These are phyloP conservation scores for Balaeniceps rex DNA, from an alignment of 2,113 vertebrate species.

Conservation along the genomic window DNA sequence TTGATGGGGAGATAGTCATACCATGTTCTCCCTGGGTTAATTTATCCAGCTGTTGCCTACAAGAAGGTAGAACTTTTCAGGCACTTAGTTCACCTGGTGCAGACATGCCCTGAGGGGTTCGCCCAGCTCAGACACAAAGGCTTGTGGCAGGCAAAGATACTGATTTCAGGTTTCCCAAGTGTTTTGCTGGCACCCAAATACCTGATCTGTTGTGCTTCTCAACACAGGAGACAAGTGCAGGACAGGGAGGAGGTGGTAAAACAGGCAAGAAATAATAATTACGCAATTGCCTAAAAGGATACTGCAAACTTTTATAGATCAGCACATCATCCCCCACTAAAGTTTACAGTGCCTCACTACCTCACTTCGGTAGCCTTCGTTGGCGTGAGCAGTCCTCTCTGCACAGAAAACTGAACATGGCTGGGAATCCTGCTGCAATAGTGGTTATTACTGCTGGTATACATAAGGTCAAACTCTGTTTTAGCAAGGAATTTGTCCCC, in stretches of 20 bases:
- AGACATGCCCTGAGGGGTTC: not conserved
- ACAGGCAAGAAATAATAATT: not conserved
- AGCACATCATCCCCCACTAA: not conserved
- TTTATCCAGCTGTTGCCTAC: not conserved
- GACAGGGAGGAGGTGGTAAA: not conserved
- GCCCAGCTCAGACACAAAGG: not conserved
- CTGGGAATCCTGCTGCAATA: not conserved
- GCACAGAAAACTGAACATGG: not conserved
- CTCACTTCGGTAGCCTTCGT: not conserved
- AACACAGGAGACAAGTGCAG: not conserved
- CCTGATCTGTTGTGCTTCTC: not conserved
- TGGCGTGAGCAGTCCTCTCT: not conserved
- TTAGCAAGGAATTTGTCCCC: constrained; percentile 23
- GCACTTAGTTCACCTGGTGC: not conserved
- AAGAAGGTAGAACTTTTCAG: not conserved
- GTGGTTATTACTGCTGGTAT: not conserved
- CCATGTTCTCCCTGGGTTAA: not conserved
- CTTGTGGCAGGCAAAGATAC: not conserved
- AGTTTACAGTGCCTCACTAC: not conserved
- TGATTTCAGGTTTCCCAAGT: not conserved
- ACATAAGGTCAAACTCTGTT: not conserved
- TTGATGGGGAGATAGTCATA: not conserved
- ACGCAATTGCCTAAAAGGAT: not conserved
- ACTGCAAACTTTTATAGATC: not conserved
- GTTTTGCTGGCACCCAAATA: not conserved